A percentile compares a stretch with the other conserved stretches of the same genome.
These are phyloP conservation scores for Synergus japonicus DNA, from an alignment of 2,888 invertebrate genomes.

Conservation along the genomic window DNA sequence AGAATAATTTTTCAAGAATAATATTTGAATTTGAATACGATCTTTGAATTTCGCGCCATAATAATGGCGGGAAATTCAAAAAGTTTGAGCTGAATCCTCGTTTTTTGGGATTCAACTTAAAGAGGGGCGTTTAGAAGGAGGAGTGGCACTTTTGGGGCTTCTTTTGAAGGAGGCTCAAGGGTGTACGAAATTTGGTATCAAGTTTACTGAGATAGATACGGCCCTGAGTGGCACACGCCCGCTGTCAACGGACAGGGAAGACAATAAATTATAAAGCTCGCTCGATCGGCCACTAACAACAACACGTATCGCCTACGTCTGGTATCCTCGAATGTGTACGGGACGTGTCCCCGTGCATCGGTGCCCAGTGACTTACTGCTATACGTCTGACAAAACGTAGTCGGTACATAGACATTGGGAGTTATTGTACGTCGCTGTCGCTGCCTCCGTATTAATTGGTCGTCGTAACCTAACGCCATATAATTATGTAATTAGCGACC, in stretches of 20 bases:
- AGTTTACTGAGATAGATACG: conserved; percentile 24
- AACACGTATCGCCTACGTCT: conserved; percentile 57
- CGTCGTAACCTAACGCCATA: conserved; percentile 71
- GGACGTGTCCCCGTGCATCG: conserved; percentile 55
- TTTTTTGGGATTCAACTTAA: neutral
- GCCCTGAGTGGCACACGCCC: conserved; percentile 64
- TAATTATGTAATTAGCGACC: conserved; percentile 76
- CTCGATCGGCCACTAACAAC: conserved; percentile 60
- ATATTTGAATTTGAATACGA: neutral
- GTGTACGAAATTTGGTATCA: neutral
- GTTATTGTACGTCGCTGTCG: conserved; percentile 55
- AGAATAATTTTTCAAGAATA: neutral
- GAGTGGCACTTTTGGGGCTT: neutral
- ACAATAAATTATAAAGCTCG: conserved; percentile 72
- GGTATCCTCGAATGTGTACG: conserved; percentile 45
- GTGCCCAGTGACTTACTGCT: conserved; percentile 51
- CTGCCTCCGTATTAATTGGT: conserved; percentile 55
- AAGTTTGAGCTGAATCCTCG: neutral
- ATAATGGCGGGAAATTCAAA: neutral
- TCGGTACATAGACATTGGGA: conserved; percentile 38
- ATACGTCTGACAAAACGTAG: conserved; percentile 39
- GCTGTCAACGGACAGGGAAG: conserved; percentile 68
- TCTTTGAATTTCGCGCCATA: neutral
- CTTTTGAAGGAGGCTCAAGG: neutral
- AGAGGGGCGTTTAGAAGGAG: neutral